A percentile compares a stretch with the other conserved stretches of the same genome.
Evolutionary conservation across 2,113 vertebrate genomes (phyloP).

Genomic region (Salvelinus namaycush): DNA sequence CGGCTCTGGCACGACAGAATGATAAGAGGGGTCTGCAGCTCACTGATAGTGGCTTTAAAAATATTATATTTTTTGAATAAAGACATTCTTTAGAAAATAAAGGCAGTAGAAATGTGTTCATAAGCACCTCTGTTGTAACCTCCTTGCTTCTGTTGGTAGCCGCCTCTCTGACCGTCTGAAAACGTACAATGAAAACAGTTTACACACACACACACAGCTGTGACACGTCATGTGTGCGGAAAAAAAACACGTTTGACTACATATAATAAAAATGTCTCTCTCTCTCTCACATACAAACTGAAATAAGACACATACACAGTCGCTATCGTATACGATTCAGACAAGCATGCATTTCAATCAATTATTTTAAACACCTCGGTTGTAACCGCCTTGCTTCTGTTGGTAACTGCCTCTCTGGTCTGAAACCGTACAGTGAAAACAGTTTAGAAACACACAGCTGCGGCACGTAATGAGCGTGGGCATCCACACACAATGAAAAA

Average conservation of each 20-base stretch:
- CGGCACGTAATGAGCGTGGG: background rate
- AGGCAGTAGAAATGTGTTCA: background rate
- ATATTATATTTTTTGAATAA: background rate
- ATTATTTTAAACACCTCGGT: conserved; percentile 23
- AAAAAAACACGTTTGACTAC: background rate
- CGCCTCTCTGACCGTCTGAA: conserved; percentile 81
- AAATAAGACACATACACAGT: background rate
- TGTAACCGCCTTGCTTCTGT: conserved; percentile 73
- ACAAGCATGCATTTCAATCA: conserved; percentile 6
- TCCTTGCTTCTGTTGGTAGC: conserved; percentile 80
- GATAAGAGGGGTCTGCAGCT: background rate
- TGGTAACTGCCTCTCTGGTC: conserved; percentile 85
- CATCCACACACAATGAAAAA: no score
- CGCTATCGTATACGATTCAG: background rate
- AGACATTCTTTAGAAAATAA: background rate
- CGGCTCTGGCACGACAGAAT: background rate
- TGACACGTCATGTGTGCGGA: background rate
- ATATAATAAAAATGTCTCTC: background rate
- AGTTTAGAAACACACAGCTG: background rate
- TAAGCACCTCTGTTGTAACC: conserved; percentile 49
- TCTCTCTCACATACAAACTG: background rate
- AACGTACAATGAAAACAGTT: conserved; percentile 2
- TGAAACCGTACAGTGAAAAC: conserved; percentile 44
- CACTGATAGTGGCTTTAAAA: background rate
- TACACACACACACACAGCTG: background rate